Base-by-base conservation (phyloP, 2,113 vertebrate genomes). In the Ivindomyrus marchei region DNA sequence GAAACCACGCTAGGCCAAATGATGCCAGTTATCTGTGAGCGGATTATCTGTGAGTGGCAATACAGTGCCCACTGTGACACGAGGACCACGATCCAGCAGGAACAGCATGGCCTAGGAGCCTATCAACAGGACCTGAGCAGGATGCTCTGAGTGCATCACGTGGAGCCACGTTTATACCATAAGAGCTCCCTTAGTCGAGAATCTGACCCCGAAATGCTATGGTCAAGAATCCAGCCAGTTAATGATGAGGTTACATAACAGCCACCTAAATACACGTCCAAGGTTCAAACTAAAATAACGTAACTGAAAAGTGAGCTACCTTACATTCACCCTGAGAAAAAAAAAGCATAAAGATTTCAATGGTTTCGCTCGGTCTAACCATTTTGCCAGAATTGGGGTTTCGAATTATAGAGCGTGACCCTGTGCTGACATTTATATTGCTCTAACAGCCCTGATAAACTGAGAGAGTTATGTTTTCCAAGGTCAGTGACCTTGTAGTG, bases 271-370 rank as follows among this genome's bases (percentile, higher is more conserved):
- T 42, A 42, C 36, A 80, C 1, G 5, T 42, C 74, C 31, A 19
- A 15, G 36, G 74, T 80, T 80, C 74, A 80, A 36, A 77, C 36
- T 15, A 19, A 77, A 77, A 42, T 77, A 77, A 77, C 15, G 27
- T 19, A 39, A 42, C 36, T 27, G 31, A 21, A 80, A 42, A 80
- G 36, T 42, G 74, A 15, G 74, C 74, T 80, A n/a, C 74, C 74
- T 77, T 39, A 39, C 70, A 77, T 39, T 77, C 70, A 39, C 70
- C 70, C 70, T 39, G 70, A 77, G 36, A 70, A 15, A 80, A 77
- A 77, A 39, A 77, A 80, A 80, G 74, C 74, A 80, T 80, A 80
- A 80, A 46, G 42, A 47, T 85, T 87, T 87, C 49, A 36, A 53
- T 19, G 15, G 31, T 15, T 87, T 52, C 7, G 31, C 31, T 53